Percentiles rank a stretch among this genome's conserved stretches.
Evolutionary conservation across 2,888 invertebrate genomes (phyloP).

Genomic region (Drosophila mulleri): DNA sequence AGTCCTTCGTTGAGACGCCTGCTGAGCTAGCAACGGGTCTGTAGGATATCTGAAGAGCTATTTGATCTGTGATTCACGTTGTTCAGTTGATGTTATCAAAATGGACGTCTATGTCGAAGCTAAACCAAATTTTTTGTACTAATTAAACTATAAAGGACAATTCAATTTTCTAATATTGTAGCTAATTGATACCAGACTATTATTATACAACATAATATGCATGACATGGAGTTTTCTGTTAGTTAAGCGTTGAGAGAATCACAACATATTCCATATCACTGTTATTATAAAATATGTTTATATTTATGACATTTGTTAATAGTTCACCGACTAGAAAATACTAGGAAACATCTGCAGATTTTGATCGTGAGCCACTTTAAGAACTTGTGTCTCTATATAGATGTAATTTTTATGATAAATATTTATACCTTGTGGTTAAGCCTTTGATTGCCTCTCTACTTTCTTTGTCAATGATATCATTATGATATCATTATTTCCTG

Average conservation of each 20-base stretch:
- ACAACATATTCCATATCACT: background rate
- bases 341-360: no score
- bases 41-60: constrained; percentile 88
- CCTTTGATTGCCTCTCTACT: no score
- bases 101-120: background rate
- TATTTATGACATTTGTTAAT: no score
- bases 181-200: background rate
- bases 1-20: constrained; percentile 98
- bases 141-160: background rate
- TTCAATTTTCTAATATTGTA: background rate
- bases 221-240: background rate
- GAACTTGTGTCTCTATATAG: no score
- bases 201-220: background rate
- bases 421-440: no score
- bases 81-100: background rate
- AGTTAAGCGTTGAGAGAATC: background rate
- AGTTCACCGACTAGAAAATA: no score
- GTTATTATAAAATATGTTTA: background rate
- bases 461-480: no score
- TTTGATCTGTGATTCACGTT: background rate
- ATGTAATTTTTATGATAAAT: background rate
- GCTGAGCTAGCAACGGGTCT: constrained; percentile 95
- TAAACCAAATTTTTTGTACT: constrained; percentile 35
- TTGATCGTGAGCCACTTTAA: no score
- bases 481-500: no score